Percentiles rank a stretch among this genome's conserved stretches.
phyloP scores from a whole-genome alignment of 2,888 invertebrate species.

The Nowickia ferox region DNA sequence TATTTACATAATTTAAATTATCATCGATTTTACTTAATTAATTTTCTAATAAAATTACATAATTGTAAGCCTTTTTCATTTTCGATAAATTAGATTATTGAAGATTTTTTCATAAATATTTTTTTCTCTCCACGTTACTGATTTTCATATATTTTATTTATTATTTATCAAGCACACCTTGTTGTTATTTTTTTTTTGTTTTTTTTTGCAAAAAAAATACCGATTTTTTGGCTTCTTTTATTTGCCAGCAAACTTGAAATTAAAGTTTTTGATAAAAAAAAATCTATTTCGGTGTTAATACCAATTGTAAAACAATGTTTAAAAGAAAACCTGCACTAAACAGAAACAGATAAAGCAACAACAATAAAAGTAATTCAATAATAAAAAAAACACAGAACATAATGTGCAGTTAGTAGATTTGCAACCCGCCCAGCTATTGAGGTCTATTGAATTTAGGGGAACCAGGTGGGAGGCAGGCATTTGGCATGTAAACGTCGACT shows the following conservation, averaged over 20 bases:
- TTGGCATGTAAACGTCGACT: background rate
- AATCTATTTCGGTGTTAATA: constrained; percentile 66
- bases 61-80: background rate
- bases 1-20: too few relatives aligned
- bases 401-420: constrained; percentile 19
- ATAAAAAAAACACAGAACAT: background rate
- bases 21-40: too few relatives aligned
- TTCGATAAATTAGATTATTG: background rate
- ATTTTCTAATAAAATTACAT: too few relatives aligned
- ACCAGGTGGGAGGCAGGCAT: constrained; percentile 5
- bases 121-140: constrained; percentile 38
- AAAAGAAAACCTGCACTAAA: background rate
- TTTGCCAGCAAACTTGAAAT: constrained; percentile 36
- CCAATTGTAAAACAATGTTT: constrained; percentile 26
- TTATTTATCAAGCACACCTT: constrained; percentile 35
- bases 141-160: constrained; percentile 44
- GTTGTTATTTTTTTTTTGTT: constrained; percentile 35
- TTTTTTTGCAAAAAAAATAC: constrained; percentile 23
- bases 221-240: constrained; percentile 14
- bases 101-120: too few relatives aligned
- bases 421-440: constrained; percentile 39
- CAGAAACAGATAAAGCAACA: constrained; percentile 33
- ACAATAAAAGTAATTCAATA: constrained; percentile 31
- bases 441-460: background rate
- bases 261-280: constrained; percentile 52